Evolutionary conservation across 2,113 vertebrate genomes (phyloP), one percentile per base, ranked within the genome.

Genomic region (Tragelaphus imberbis): DNA sequence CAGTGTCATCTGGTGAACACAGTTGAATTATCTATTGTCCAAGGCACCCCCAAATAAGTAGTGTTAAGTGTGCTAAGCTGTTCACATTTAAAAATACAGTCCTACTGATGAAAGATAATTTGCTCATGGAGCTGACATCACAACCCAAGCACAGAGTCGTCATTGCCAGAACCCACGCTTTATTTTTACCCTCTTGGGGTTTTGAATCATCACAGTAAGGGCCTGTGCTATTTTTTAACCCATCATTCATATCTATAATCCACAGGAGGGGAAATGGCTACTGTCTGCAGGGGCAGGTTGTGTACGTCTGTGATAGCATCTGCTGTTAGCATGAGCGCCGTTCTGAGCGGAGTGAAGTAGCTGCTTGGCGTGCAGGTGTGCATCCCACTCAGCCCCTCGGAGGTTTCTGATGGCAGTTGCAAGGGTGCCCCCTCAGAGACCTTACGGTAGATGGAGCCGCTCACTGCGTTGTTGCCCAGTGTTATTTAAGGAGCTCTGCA

Each of bases 21-120:
- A 3, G 86, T 58, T 94, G 95, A 97, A 97, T 98, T 97, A 98
- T 98, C 97, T 97, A 85, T 92, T 91, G 93, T 82, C 97, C 81
- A 63, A 94, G 94, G 95, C 96, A 97, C 98, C 98, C 98, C 95
- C 97, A 98, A 98, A 98, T 98, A 98, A 98, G 98, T 95, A 95
- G 97, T 90, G 84, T 88, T 84, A 94, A 90, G 97, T 97, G 94
- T 98, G 93, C 91, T 88, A 95, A 95, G 97, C 97, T 97, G 96
- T 98, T 98, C 0, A 0, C 95, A 84, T 99, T 98, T 98, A 98
- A 98, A 98, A 98, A 98, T 98, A 98, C 96, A 97, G 91, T 91
- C 96, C 91, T 95, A 95, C 96, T 94, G 94, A 97, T 98, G 98
- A 98, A 97, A 98, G 97, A 97, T 91, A 84, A 97, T 97, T 97